These are phyloP conservation scores for Noctua fimbriata DNA, from an alignment of 2,888 invertebrate species.

Conservation along the genomic window DNA sequence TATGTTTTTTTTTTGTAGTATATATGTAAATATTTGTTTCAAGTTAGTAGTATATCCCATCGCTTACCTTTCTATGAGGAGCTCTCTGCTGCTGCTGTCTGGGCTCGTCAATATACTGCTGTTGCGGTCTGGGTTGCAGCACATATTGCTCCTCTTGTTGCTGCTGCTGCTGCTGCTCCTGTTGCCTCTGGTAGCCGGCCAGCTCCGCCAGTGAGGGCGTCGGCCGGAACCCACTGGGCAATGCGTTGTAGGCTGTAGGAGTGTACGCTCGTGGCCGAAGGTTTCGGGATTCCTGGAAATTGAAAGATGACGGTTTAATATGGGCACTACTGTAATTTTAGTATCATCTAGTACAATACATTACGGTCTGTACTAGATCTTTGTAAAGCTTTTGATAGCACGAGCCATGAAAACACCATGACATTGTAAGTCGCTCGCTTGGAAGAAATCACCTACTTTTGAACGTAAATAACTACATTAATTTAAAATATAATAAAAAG, in stretches of 20 bases:
- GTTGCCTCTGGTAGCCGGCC: conserved; percentile 84
- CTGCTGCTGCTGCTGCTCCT: conserved; percentile 66
- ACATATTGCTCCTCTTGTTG: conserved; percentile 75
- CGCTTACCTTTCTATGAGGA: conserved; percentile 80
- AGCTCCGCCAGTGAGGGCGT: conserved; percentile 86
- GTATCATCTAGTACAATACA: neutral
- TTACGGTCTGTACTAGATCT: neutral
- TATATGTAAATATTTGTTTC: neutral
- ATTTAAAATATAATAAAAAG: neutral
- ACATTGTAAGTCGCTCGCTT: too few relatives aligned
- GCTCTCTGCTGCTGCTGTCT: conserved; percentile 86
- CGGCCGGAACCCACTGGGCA: conserved; percentile 86
- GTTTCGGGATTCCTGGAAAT: conserved; percentile 86
- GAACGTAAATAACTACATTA: neutral
- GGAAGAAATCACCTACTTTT: neutral
- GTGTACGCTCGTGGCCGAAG: conserved; percentile 87
- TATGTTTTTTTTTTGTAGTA: neutral
- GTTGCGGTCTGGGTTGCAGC: conserved; percentile 74
- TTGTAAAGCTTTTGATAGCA: neutral
- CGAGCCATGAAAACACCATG: neutral
- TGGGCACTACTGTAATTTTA: neutral
- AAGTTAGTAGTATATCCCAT: neutral
- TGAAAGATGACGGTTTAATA: too few relatives aligned
- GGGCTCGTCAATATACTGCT: conserved; percentile 91
- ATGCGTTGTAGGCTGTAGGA: conserved; percentile 81